These are phyloP conservation scores for Bombus ignitus DNA, from an alignment of 1,140 invertebrate genomes.

Conservation along the genomic window DNA sequence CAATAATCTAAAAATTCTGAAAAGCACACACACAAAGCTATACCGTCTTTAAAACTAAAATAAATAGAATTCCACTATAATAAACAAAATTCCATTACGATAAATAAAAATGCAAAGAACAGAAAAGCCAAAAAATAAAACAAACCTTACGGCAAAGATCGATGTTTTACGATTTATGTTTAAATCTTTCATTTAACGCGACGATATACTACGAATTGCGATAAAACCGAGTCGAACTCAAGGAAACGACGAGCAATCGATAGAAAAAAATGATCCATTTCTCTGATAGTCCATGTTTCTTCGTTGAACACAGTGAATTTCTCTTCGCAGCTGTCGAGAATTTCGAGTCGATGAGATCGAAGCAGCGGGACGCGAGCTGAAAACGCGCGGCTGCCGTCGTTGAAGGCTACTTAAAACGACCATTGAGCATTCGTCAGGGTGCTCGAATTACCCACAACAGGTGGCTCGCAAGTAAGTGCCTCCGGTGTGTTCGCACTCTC, in stretches of 20 bases:
- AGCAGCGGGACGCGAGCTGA: conserved; percentile 47
- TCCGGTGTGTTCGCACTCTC: neutral
- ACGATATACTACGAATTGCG: neutral
- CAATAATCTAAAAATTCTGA: no score
- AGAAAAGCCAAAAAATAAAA: no score
- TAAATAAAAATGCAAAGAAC: no score
- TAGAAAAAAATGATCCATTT: neutral
- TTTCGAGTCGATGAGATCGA: conserved; percentile 60
- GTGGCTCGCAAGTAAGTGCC: conserved; percentile 75
- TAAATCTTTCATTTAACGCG: neutral
- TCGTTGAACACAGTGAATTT: conserved; percentile 34
- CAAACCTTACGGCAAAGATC: neutral
- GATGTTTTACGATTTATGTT: neutral
- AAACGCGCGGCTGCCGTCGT: conserved; percentile 59
- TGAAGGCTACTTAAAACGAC: conserved; percentile 60
- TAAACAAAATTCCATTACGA: no score
- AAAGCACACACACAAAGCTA: no score
- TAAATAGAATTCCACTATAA: no score
- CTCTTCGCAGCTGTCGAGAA: conserved; percentile 51
- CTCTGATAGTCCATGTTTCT: neutral
- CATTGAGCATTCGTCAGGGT: conserved; percentile 65
- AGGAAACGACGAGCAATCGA: neutral
- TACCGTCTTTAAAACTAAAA: no score
- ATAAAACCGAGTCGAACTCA: conserved; percentile 32
- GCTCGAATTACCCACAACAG: conserved; percentile 75